Percentiles rank a stretch among this genome's conserved stretches.
Evolutionary conservation across 1,140 invertebrate genomes (phyloP).

Genomic region (Aethina tumida): DNA sequence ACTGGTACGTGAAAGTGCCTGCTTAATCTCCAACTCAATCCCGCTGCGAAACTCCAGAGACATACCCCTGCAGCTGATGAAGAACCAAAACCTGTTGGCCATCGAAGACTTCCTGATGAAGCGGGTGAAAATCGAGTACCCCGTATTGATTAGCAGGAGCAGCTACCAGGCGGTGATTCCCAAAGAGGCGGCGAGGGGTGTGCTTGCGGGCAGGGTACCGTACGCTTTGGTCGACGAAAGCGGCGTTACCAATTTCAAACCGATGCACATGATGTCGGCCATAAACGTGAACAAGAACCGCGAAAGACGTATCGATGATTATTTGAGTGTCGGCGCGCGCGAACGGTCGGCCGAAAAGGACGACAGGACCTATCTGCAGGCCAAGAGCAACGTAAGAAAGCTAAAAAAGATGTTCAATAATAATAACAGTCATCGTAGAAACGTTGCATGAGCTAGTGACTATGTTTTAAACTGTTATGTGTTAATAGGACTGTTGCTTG

Average conservation of each 20-base stretch:
- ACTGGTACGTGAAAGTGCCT: slow-evolving; percentile 58
- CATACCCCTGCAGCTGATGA: slow-evolving; percentile 53
- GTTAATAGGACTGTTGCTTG: no score
- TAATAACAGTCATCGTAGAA: no score
- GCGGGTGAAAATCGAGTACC: slow-evolving; percentile 44
- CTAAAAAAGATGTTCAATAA: slow-evolving; percentile 24
- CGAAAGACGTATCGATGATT: slow-evolving; percentile 46
- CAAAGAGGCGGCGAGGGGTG: slow-evolving; percentile 57
- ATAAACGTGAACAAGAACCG: slow-evolving; percentile 47
- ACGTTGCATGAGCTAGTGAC: slow-evolving; percentile 21
- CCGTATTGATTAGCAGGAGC: slow-evolving; percentile 64
- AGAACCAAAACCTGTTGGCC: slow-evolving; percentile 56
- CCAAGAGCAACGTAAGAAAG: slow-evolving; percentile 26
- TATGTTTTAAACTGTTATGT: slow-evolving; percentile 8
- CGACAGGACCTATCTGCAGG: slow-evolving; percentile 20
- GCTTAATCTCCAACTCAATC: slow-evolving; percentile 37
- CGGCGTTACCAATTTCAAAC: slow-evolving; percentile 66
- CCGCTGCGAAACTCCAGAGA: slow-evolving; percentile 50
- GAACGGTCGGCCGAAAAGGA: slow-evolving; percentile 16
- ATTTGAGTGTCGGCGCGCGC: slow-evolving; percentile 18
- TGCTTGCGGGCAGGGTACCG: slow-evolving; percentile 62
- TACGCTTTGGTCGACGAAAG: slow-evolving; percentile 68
- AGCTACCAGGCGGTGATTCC: slow-evolving; percentile 69
- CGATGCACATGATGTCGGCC: slow-evolving; percentile 60
- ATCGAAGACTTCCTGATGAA: slow-evolving; percentile 65